These are phyloP conservation scores for Anastrepha ludens DNA, from an alignment of 1,140 invertebrate genomes.

Conservation along the genomic window DNA sequence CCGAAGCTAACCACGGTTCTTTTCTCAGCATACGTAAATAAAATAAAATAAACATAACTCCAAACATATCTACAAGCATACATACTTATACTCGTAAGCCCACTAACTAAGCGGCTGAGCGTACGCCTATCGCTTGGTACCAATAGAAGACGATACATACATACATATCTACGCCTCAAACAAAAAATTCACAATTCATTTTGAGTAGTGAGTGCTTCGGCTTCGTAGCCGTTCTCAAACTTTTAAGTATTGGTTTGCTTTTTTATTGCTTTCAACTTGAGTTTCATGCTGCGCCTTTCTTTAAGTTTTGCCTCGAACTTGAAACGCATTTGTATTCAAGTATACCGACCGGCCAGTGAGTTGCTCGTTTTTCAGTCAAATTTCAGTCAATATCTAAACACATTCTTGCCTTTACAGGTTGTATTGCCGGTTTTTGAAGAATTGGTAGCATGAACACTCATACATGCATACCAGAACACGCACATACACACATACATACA, in stretches of 20 bases:
- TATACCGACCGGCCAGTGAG: not conserved
- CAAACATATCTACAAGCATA: too few relatives aligned
- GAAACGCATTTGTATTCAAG: slow-evolving; percentile 4
- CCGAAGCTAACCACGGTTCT: not conserved
- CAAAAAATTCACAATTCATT: not conserved
- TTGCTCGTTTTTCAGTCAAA: not conserved
- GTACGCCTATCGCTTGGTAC: not conserved
- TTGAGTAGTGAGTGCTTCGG: not conserved
- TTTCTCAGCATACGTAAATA: not conserved
- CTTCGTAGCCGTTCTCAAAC: not conserved
- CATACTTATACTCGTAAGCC: not conserved
- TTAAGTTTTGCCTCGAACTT: slow-evolving; percentile 14
- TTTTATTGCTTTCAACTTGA: slow-evolving; percentile 6
- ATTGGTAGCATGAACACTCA: not conserved
- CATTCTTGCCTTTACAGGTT: slow-evolving; percentile 15
- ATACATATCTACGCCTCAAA: too few relatives aligned
- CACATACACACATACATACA: not conserved
- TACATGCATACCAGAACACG: not conserved
- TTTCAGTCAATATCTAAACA: not conserved
- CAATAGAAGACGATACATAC: not conserved
- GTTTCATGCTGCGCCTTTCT: not conserved
- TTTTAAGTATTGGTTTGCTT: not conserved
- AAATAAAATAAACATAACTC: too few relatives aligned
- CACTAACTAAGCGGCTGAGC: not conserved
- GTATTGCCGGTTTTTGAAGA: slow-evolving; percentile 23